phyloP scores from a whole-genome alignment of 1,140 invertebrate genomes.

The Monochamus saltuarius region DNA sequence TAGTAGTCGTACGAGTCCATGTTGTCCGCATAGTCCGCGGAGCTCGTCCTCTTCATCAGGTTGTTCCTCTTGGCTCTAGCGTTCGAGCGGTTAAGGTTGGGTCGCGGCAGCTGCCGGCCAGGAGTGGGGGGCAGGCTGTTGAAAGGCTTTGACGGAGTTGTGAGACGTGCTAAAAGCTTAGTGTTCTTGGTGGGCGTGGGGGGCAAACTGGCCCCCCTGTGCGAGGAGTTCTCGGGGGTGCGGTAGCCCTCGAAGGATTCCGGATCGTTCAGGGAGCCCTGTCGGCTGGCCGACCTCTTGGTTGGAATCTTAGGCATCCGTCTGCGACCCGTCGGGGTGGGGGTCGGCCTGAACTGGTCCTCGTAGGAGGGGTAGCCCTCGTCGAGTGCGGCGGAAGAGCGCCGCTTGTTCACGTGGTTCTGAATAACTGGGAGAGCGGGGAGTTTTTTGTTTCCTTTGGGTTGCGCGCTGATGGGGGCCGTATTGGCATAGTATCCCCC shows the following conservation, averaged over 20 bases:
- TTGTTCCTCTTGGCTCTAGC: slow-evolving; percentile 42
- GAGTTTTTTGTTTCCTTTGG: slow-evolving; percentile 50
- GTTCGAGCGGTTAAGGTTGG: slow-evolving; percentile 44
- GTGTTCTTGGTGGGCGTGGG: slow-evolving; percentile 50
- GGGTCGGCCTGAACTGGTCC: slow-evolving; percentile 26
- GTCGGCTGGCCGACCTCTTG: slow-evolving; percentile 44
- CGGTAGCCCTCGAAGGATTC: slow-evolving; percentile 40
- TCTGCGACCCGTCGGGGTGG: slow-evolving; percentile 41
- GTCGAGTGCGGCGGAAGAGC: slow-evolving; percentile 47
- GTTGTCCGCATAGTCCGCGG: slow-evolving; percentile 45
- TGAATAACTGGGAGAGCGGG: slow-evolving; percentile 47
- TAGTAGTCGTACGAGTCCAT: slow-evolving; percentile 42
- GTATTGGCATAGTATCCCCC: slow-evolving; percentile 55
- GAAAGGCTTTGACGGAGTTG: slow-evolving; percentile 47
- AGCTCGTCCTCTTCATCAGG: slow-evolving; percentile 46
- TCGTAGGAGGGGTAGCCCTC: slow-evolving; percentile 27
- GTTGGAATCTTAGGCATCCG: slow-evolving; percentile 50
- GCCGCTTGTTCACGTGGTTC: slow-evolving; percentile 51
- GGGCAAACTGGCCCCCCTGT: slow-evolving; percentile 48
- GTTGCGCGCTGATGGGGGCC: slow-evolving; percentile 44
- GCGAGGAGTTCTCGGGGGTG: slow-evolving; percentile 37
- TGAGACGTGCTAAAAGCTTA: slow-evolving; percentile 39
- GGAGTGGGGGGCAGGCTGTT: slow-evolving; percentile 58
- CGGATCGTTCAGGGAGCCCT: slow-evolving; percentile 43
- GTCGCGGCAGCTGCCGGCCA: slow-evolving; percentile 58